Evolutionary conservation across 2,888 invertebrate genomes (phyloP), one percentile per base, ranked within the genome.

Genomic region (Metallyticus violacea): DNA sequence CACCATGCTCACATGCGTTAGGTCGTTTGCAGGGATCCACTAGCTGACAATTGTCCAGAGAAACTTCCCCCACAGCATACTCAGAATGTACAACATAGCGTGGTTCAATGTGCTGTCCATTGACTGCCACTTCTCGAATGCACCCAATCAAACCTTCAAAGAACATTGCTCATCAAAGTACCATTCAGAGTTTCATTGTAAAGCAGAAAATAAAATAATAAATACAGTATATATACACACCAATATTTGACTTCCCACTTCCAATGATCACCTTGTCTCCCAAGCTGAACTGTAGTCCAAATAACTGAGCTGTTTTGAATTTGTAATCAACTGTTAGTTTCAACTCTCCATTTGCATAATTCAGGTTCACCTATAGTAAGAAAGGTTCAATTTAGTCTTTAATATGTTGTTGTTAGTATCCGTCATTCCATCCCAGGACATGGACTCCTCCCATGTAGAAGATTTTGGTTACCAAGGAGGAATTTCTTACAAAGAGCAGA

Each of bases 1-100:
- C 98, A 1, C 96, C 97, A 90, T 99, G 98, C 90, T 98, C 97
- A 90, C 98, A 98, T 80, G 97, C 97, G 90, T 97, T 97, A 0
- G 97, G 97, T 88, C 97, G 93, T 77, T 95, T 95, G 90, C 98
- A 98, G 0, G 97, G 97, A 92, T 98, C 97, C 1, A 98, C 96
- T 90, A 97, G 96, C 90, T 96, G 95, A 91, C 98, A 98, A 90
- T 97, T 97, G 90, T 98, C 98, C 88, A 98, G 93, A 0, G 97
- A 97, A 15, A 98, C 97, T 92, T 97, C 97, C 4, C 97, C 97
- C 0, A 97, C 96, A 1, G 96, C 96, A 88, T 97, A 93, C 90
- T 97, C 96, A 5, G 97, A 96, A 91, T 97, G 96, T 88, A 97
- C 95, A 85, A 97, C 95, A 89, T 94, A 94, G 88, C 96, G 93